Conservation (phyloP, 2,888 invertebrate species). For the Drosophila longiperda region DNA sequence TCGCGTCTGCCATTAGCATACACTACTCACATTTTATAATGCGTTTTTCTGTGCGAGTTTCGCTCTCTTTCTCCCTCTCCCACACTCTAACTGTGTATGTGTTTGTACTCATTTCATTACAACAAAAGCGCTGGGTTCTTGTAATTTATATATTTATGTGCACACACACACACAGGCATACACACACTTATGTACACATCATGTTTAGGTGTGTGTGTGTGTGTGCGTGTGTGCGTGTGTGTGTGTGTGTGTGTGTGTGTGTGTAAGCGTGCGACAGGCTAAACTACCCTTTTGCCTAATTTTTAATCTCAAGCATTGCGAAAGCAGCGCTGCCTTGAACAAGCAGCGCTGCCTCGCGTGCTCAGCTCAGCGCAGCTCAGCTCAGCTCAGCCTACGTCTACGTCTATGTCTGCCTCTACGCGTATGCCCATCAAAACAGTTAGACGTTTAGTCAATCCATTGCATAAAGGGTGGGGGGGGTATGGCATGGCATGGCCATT, state of each 20-base stretch:
- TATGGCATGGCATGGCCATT: neutral
- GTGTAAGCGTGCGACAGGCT: constrained; percentile 42
- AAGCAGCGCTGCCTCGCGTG: constrained; percentile 35
- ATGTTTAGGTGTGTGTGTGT: constrained; percentile 20
- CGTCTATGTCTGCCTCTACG: neutral
- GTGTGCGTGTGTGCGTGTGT: no score
- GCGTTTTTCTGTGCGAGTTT: constrained; percentile 57
- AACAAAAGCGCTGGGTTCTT: constrained; percentile 54
- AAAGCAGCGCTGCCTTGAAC: constrained; percentile 6
- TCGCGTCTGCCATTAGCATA: constrained; percentile 77
- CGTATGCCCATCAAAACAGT: constrained; percentile 35
- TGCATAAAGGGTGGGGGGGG: neutral
- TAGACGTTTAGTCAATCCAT: constrained; percentile 38
- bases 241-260: constrained; percentile 26
- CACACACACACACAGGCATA: constrained; percentile 3
- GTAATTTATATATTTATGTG: constrained; percentile 47
- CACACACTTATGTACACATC: constrained; percentile 23
- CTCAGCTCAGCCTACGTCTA: neutral
- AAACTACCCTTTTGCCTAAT: constrained; percentile 79
- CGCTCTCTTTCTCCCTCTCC: constrained; percentile 10
- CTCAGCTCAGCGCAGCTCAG: neutral
- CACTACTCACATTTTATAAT: constrained; percentile 77
- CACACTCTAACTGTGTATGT: constrained; percentile 3
- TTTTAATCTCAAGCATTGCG: constrained; percentile 74
- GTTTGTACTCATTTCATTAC: constrained; percentile 54